Evolutionary conservation across 2,888 invertebrate genomes (phyloP).

Genomic region (Desoria tigrina): DNA sequence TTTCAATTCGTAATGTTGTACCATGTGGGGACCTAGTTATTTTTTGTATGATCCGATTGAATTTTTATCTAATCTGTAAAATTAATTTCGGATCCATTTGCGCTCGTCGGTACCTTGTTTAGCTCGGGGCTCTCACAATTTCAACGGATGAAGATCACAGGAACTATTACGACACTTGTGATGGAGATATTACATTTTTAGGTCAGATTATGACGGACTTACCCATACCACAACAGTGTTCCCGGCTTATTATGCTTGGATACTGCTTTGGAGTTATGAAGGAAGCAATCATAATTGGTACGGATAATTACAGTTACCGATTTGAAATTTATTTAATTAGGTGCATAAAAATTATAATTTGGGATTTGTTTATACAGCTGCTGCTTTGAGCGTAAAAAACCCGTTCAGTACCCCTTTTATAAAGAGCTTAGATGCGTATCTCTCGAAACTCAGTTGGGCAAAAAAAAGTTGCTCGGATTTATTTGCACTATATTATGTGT

Average conservation of each 20-base stretch:
- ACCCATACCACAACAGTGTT: constrained; percentile 78
- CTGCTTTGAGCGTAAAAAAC: constrained; percentile 77
- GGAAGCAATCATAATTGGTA: constrained; percentile 81
- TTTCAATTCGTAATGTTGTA: neutral
- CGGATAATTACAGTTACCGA: neutral
- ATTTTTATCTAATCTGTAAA: too few relatives aligned
- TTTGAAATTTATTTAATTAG: constrained; percentile 25
- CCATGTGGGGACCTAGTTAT: too few relatives aligned
- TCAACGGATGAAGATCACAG: constrained; percentile 54
- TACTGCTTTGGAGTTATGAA: constrained; percentile 82
- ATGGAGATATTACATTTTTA: constrained; percentile 85
- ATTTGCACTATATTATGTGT: constrained; percentile 77
- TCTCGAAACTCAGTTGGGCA: constrained; percentile 77
- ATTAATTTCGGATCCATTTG: neutral
- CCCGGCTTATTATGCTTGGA: constrained; percentile 83
- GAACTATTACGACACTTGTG: constrained; percentile 61
- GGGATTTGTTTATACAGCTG: constrained; percentile 64
- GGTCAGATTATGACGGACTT: constrained; percentile 79
- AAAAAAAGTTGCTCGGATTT: constrained; percentile 81
- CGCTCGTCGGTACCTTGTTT: neutral
- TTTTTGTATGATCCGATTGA: too few relatives aligned
- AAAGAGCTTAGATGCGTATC: constrained; percentile 69
- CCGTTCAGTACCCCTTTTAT: constrained; percentile 75
- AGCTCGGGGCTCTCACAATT: constrained; percentile 45
- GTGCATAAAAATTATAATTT: constrained; percentile 47